These are phyloP conservation scores for Blennius ocellaris DNA, from an alignment of 2,113 vertebrate genomes.

Conservation along the genomic window DNA sequence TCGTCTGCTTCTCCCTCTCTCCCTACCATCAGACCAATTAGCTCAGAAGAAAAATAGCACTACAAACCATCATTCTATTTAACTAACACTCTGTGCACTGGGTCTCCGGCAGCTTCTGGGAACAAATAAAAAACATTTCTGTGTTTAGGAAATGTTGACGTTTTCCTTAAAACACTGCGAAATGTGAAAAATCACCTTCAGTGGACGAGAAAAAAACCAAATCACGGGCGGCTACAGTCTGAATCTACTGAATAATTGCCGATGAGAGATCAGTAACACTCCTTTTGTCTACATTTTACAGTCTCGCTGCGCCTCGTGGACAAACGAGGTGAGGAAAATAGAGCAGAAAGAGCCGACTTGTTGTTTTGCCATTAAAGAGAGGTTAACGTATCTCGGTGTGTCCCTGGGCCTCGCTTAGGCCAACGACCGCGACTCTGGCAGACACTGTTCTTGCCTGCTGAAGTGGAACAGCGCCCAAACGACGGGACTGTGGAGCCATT, in stretches of 20 bases:
- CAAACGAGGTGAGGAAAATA: constrained; percentile 37
- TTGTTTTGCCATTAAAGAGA: constrained; percentile 46
- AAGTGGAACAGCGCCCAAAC: constrained; percentile 72
- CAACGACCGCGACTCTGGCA: constrained; percentile 44
- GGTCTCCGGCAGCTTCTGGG: not conserved
- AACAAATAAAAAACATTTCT: not conserved
- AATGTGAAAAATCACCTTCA: not conserved
- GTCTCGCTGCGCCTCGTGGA: not conserved
- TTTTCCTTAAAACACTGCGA: not conserved
- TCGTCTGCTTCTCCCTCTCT: not conserved
- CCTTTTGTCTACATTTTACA: constrained; percentile 11
- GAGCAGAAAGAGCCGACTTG: constrained; percentile 45
- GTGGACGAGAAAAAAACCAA: not conserved
- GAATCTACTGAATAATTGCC: too few relatives aligned
- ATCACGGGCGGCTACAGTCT: not conserved
- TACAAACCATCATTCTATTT: not conserved
- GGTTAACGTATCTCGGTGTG: constrained; percentile 34
- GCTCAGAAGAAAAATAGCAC: too few relatives aligned
- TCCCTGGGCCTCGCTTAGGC: constrained; percentile 42
- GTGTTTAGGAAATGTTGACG: constrained; percentile 1
- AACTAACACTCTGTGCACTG: not conserved
- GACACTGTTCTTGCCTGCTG: constrained; percentile 68
- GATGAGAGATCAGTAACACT: not conserved
- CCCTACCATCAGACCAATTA: too few relatives aligned
- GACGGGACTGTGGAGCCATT: constrained; percentile 68